Base-by-base conservation (phyloP, 2,888 invertebrate genomes). In the Rhingia rostrata region DNA sequence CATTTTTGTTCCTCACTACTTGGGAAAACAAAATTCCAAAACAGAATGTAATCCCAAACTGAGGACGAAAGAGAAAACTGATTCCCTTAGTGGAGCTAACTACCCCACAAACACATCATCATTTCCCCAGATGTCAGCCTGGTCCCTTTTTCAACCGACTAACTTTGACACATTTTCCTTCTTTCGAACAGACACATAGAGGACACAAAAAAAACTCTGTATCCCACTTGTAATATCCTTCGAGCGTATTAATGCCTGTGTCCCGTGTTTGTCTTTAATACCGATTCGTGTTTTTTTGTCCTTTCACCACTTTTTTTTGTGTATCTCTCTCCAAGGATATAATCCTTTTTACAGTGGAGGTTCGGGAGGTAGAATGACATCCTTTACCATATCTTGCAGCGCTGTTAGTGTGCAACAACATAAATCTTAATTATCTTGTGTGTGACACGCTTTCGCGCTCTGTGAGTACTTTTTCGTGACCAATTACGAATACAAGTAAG, bases 251-350 rank as follows among this genome's bases (percentile, higher is more conserved):
- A 83, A 83, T 78, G 78, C 63, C 73, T 63, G 51, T 56, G 56
- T 78, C 73, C 56, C 63, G 67, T 78, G 78, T 83, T 78, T 78
- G 51, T 58, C 37, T 82, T 82, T 77, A 72, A 82, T 77, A 82
- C 67, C 70, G 56, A 66, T 78, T 83, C 73, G 58, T 78, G 73
- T 78, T 61, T 30, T 61, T 10, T 37, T 61, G 12, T 54, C 12
- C 7, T 12, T 7, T 30, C 47, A 10, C 4, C 6, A 30, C 5
- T 6, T 39, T 47, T n/a, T 54, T 12, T 14, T 53, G 4, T 39
- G 45, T 63, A 63, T 47, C 61, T 41, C 63, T 78, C 47, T 49
- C 53, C 43, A 37, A 53, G 67, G 67, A 67, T 69, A 49, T 64
- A 43, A 78, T 63, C 78, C 78, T 78, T 69, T n/a, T 67, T 61